Evolutionary conservation across 2,113 vertebrate species (phyloP).

Genomic region (Gyps fulvus): DNA sequence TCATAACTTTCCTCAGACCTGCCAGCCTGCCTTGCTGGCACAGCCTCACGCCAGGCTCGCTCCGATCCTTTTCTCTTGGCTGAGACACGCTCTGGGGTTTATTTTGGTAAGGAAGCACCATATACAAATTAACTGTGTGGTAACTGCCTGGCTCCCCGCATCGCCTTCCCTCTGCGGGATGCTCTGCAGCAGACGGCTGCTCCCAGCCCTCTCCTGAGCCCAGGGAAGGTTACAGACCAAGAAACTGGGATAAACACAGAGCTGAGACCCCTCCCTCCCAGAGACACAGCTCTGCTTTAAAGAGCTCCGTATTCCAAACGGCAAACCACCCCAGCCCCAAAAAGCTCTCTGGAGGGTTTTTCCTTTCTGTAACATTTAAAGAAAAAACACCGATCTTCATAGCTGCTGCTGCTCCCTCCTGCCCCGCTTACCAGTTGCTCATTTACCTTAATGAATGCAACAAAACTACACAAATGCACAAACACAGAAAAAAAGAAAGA

Average conservation of each 20-base stretch:
- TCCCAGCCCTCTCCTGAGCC: background rate
- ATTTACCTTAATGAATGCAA: background rate
- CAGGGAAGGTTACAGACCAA: background rate
- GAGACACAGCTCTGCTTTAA: background rate
- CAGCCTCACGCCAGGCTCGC: background rate
- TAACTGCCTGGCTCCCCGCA: background rate
- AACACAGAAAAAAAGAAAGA: background rate
- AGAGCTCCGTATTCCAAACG: background rate
- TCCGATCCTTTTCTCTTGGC: background rate
- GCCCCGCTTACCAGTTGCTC: background rate
- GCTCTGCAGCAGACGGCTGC: background rate
- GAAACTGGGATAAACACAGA: background rate
- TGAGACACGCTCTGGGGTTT: background rate
- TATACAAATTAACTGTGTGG: accelerated
- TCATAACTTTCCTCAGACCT: accelerated
- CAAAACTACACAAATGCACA: background rate
- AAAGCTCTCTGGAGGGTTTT: background rate
- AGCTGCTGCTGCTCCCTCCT: background rate
- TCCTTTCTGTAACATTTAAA: background rate
- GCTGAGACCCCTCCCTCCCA: background rate
- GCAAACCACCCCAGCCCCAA: background rate
- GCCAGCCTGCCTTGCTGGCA: background rate
- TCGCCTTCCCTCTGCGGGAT: background rate
- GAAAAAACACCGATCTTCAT: background rate
- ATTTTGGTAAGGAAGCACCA: background rate